phyloP scores from a whole-genome alignment of 2,797 vertebrate species.

The Silurus lanzhouensis region DNA sequence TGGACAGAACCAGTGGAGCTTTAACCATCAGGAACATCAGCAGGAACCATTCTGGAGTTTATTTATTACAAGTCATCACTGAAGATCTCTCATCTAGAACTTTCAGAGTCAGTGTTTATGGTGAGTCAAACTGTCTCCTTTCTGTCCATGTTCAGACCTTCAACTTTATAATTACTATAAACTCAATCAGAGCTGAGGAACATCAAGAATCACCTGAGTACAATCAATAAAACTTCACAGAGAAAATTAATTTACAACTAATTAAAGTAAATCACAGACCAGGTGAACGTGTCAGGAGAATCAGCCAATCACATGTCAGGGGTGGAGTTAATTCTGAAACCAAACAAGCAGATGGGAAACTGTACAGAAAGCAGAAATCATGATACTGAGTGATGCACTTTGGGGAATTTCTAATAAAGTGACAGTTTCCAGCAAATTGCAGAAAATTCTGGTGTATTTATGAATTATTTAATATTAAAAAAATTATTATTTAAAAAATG shows the following conservation, averaged over 20 bases:
- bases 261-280: not conserved
- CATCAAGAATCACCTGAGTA: no score
- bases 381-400: no score
- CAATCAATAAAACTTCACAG: no score
- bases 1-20: conserved; percentile 1
- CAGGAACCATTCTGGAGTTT: not conserved
- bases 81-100: not conserved
- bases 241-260: not conserved
- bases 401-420: no score
- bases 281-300: not conserved
- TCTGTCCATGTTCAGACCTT: not conserved
- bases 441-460: no score
- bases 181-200: not conserved
- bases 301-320: not conserved
- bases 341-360: not conserved
- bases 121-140: conserved; percentile 10
- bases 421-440: no score
- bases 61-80: not conserved
- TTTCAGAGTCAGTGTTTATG: conserved; percentile 21
- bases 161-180: not conserved
- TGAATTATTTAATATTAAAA: no score
- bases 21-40: conserved; percentile 27
- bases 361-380: not conserved
- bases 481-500: not conserved
- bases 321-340: not conserved